These are phyloP conservation scores for Datnioides undecimradiatus DNA, from an alignment of 2,113 vertebrate species.

Conservation along the genomic window DNA sequence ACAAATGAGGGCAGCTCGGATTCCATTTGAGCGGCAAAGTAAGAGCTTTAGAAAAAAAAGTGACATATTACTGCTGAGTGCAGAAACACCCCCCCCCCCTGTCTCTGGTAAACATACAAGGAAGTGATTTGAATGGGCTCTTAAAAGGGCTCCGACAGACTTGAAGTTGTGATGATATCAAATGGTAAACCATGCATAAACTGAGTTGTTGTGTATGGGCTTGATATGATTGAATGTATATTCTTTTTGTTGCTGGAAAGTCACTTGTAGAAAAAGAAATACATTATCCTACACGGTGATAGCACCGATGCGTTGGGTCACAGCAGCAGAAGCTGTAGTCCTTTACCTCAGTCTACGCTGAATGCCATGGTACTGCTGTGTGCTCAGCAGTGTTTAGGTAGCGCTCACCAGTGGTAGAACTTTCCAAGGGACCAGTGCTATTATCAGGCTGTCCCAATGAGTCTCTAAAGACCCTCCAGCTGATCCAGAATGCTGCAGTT, in stretches of 20 bases:
- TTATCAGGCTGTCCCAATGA: too few species aligned
- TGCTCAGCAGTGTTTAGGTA: background rate
- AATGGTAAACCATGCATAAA: background rate
- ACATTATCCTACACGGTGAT: background rate
- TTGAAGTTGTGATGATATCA: background rate
- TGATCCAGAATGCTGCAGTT: too few species aligned
- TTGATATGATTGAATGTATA: background rate
- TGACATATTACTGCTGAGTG: background rate
- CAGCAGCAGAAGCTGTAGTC: background rate
- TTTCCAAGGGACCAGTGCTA: background rate
- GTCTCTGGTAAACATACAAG: background rate
- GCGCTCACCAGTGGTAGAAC: background rate
- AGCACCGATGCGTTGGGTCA: background rate
- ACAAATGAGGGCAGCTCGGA: background rate
- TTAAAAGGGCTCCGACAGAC: background rate
- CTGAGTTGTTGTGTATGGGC: background rate
- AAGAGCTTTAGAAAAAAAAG: constrained; percentile 5
- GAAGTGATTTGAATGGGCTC: background rate
- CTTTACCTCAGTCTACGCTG: background rate
- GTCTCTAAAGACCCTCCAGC: too few species aligned
- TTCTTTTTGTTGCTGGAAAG: background rate
- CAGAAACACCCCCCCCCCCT: background rate
- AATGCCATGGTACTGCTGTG: background rate
- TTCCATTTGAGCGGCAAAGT: background rate
- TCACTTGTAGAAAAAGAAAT: background rate